phyloP scores from a whole-genome alignment of 1,140 invertebrate species.

The Neodiprion virginianus region DNA sequence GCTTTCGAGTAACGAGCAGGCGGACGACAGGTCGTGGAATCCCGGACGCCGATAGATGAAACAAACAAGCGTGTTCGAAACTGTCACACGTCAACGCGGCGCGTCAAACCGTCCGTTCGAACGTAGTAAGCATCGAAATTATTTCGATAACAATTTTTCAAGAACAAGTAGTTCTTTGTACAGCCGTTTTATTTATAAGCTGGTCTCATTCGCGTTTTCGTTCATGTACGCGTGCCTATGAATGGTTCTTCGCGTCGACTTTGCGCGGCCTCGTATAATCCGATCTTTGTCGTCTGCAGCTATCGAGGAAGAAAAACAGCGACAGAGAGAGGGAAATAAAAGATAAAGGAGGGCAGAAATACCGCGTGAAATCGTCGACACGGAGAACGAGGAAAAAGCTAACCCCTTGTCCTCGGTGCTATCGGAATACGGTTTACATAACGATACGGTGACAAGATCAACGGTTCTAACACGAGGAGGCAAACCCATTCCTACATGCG shows the following conservation, averaged over 20 bases:
- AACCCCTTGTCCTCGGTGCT: constrained; percentile 31
- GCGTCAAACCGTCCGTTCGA: not conserved
- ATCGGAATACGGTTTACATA: constrained; percentile 45
- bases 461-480: constrained; percentile 12
- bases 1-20: not conserved
- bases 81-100: no score
- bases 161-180: not conserved
- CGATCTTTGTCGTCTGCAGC: not conserved
- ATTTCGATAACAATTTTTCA: not conserved
- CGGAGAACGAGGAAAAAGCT: constrained; percentile 7
- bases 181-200: not conserved
- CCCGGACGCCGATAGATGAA: no score
- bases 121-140: not conserved
- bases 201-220: not conserved
- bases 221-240: not conserved
- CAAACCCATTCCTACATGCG: not conserved
- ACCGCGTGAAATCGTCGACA: not conserved
- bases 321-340: constrained; percentile 21
- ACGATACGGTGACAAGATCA: constrained; percentile 32
- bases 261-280: not conserved
- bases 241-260: not conserved
- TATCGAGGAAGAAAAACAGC: not conserved
- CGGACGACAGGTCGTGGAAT: no score
- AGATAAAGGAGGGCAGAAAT: not conserved
- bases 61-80: no score